Evolutionary conservation across 2,888 invertebrate genomes (phyloP), one percentile per base, ranked within the genome.

Genomic region (Augochlorella aurata): DNA sequence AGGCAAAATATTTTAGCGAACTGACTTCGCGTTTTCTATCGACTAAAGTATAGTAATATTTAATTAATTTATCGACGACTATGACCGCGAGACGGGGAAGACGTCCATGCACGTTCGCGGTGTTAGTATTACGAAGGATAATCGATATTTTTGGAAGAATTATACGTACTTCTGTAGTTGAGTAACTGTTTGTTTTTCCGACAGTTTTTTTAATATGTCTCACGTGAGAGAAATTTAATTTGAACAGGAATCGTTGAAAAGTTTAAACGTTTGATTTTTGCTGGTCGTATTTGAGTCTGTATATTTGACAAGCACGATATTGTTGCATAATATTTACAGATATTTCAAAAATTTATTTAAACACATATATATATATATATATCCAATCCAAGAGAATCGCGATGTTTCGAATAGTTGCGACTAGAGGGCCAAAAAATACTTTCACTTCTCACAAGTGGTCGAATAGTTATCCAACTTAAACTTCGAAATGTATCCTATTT

Each of bases 271-370:
- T 21, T 45, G 54, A 73, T 79, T 45, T 45, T 12, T 18, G 12
- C 52, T 45, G 52, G 21, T 61, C 38, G 4, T 21, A 49, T n/a
- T 24, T 5, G 24, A 0, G 14, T 8, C 14, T 65, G 2, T n/a
- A 74, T 61, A 45, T 24, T 63, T 73, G 21, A 47, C 16, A 16
- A 14, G 68, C 21, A 29, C 65, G 16, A 63, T 75, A 49, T 68
- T 63, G 61, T 82, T 81, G 81, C 76, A 68, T 75, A 75, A 82
- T 81, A 81, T 75, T 81, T 75, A 71, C 24, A 21, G 21, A 29
- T 79, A 52, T 66, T 82, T 38, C 49, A 73, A 81, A 81, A 73
- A 82, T 82, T 73, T 75, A 12, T 68, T 65, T 63, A 54, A 72
- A 1, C 38, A 38, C 8, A 70, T 38, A 4, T 38, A 38, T 5